Percentiles rank a stretch among this genome's conserved stretches.
phyloP scores from a whole-genome alignment of 2,888 invertebrate genomes.

The Acronicta leporina region DNA sequence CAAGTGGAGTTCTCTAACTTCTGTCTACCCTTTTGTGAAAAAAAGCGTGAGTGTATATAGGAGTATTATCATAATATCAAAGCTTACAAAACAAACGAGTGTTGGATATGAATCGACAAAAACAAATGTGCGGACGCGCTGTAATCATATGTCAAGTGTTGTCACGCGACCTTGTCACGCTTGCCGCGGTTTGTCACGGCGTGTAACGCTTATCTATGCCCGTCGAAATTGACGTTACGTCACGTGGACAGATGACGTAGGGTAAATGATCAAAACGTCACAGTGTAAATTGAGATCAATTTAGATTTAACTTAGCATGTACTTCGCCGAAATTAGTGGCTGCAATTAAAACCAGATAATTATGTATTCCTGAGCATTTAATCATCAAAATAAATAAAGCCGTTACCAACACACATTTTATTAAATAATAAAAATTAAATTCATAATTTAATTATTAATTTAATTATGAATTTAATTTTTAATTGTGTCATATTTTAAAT shows the following conservation, averaged over 20 bases:
- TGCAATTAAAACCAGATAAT: too few species aligned
- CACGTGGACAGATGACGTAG: background rate
- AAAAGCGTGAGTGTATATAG: too few species aligned
- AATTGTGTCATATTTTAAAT: too few species aligned
- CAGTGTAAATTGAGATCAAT: background rate
- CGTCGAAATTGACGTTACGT: conserved; percentile 12
- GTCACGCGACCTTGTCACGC: conserved; percentile 13
- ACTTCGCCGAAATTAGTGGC: background rate
- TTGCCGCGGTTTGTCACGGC: conserved; percentile 5
- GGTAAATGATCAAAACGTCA: conserved; percentile 1
- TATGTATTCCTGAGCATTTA: too few species aligned
- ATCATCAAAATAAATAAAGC: too few species aligned
- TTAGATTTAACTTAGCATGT: background rate
- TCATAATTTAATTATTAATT: too few species aligned
- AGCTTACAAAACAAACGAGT: background rate
- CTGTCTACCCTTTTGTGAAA: too few species aligned
- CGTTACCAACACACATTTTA: too few species aligned
- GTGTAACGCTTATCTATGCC: conserved; percentile 7
- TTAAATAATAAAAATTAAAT: too few species aligned
- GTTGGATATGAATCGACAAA: background rate
- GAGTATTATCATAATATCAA: too few species aligned
- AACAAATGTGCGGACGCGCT: conserved; percentile 13
- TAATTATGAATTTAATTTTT: too few species aligned
- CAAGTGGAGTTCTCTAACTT: too few species aligned
- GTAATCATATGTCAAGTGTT: conserved; percentile 10